Evolutionary conservation across 1,140 invertebrate genomes (phyloP).

Genomic region (Penaeus indicus): DNA sequence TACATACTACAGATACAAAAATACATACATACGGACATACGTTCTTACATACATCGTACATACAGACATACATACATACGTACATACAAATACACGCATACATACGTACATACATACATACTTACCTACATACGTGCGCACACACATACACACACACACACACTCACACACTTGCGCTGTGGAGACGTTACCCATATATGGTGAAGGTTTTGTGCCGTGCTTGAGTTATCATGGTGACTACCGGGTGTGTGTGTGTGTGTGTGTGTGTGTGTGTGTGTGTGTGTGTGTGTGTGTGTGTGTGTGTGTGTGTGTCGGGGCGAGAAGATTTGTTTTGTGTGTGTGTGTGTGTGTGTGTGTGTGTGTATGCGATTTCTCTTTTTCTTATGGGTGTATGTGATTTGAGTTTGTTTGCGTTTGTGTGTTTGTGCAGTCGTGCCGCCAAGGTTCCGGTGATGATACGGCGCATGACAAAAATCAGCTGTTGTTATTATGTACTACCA

Average conservation of each 20-base stretch:
- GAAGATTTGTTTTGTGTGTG: not conserved
- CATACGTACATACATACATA: conserved; percentile 13
- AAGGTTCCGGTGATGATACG: no score
- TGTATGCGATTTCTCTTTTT: not conserved
- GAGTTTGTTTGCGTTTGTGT: conserved; percentile 9
- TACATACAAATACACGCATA: conserved; percentile 1
- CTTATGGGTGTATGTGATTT: not conserved
- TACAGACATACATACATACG: not conserved
- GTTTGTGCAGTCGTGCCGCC: not conserved
- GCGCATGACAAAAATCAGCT: no score
- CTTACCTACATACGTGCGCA: not conserved
- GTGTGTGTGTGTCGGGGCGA: no score
- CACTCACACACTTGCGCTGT: no score
- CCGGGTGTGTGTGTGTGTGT: no score
- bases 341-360: conserved; percentile 2
- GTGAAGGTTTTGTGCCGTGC: no score
- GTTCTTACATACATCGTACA: not conserved
- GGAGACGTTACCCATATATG: no score
- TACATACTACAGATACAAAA: not conserved
- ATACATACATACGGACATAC: conserved; percentile 6
- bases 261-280: no score
- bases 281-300: no score
- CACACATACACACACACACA: no score
- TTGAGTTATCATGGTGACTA: no score
- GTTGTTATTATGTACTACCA: no score